phyloP scores from a whole-genome alignment of 1,140 invertebrate genomes.

The Laupala kohalensis region DNA sequence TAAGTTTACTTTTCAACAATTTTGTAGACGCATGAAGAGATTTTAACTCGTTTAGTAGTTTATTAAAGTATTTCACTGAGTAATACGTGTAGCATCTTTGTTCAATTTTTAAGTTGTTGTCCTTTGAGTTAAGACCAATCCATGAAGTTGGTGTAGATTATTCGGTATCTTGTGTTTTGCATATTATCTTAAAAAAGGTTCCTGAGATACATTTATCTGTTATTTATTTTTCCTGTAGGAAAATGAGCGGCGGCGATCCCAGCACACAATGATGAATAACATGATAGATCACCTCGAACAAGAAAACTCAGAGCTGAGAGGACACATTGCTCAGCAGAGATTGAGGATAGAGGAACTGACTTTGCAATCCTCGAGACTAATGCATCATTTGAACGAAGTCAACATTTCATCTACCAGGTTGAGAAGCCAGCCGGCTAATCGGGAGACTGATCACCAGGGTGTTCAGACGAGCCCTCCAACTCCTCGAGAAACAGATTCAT shows the following conservation, averaged over 20 bases:
- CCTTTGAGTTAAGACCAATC: too few species aligned
- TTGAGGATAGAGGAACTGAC: conserved; percentile 9
- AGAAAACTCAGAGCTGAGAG: conserved; percentile 9
- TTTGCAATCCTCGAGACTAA: neutral
- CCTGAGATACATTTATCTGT: too few species aligned
- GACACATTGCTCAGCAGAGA: neutral
- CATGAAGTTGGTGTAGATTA: too few species aligned
- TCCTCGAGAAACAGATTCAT: conserved; percentile 18
- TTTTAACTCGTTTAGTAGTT: too few species aligned
- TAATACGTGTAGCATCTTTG: too few species aligned
- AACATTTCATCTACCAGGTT: conserved; percentile 9
- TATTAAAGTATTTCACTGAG: too few species aligned
- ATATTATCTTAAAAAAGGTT: too few species aligned
- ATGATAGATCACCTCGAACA: neutral
- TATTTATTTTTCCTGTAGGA: too few species aligned
- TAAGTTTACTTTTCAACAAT: too few species aligned
- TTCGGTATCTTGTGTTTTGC: too few species aligned
- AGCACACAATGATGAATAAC: neutral
- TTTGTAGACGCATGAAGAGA: too few species aligned
- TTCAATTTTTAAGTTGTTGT: too few species aligned
- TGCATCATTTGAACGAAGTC: conserved; percentile 3
- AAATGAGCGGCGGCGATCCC: neutral
- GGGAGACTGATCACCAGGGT: conserved; percentile 18
- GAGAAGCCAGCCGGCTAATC: conserved; percentile 14
- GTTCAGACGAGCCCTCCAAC: conserved; percentile 11